Base-by-base conservation (phyloP, 1,140 invertebrate species). In the Hyphantria cunea region DNA sequence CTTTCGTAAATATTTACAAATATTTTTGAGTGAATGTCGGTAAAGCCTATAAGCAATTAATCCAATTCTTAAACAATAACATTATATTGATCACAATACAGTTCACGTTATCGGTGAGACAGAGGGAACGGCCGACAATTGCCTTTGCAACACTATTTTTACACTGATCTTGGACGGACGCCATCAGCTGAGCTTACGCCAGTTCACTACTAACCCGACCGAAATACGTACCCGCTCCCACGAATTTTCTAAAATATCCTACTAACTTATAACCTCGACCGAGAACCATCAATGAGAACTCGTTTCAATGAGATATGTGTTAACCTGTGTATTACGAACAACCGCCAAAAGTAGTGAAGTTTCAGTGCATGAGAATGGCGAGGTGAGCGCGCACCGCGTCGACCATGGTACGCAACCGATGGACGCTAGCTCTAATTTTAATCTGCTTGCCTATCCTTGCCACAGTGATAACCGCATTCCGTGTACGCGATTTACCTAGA, bases 391-490 rank as follows among this genome's bases (percentile, higher is more conserved):
- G 69, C 68, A 72, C 51, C 75, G 80, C 84, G 76, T 76, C 78
- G 74, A 77, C 75, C 73, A 91, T 91, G 89, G 84, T 83, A 77
- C 83, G 81, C 61, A 70, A 80, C 63, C 77, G 75, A 84, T 82
- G 82, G 82, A 88, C 80, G 74, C 69, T 90, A 70, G 75, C 78
- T 82, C 80, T 91, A 80, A 84, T 89, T 79, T 75, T 87, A 81
- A 80, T 89, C 66, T 74, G 71, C 67, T 64, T 91, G 63, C 77
- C 82, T 68, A 78, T 90, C 67, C 76, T 90, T 76, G 83, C 83
- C 34, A 84, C 85, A 75, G 86, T 89, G 74, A 85, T 88, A 82
- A 88, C 82, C 68, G 88, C 89, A 80, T 91, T 91, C 75, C 88
- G 89, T 61, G 72, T 91, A 60, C 86, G 89, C 49, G 86, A 89